Conservation (phyloP, 2,113 vertebrate species). For the Cardinalis cardinalis region DNA sequence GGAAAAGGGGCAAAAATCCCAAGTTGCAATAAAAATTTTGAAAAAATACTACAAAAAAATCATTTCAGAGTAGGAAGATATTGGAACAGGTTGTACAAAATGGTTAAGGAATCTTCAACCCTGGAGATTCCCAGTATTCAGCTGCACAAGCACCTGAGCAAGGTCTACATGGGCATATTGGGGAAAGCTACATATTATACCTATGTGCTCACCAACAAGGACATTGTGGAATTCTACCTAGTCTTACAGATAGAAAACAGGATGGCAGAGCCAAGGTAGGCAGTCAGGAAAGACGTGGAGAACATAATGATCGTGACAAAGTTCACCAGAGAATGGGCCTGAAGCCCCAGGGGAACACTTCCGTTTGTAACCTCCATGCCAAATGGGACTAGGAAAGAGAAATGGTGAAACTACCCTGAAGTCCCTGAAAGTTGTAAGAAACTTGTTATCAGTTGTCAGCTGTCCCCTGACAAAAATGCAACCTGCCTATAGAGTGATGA, state of each 20-base stretch:
- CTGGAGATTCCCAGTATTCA: neutral
- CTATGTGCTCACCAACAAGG: neutral
- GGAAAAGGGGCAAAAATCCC: neutral
- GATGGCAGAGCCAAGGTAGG: neutral
- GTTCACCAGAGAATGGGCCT: neutral
- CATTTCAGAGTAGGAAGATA: neutral
- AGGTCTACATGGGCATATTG: neutral
- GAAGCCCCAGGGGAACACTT: neutral
- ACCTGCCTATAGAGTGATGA: neutral
- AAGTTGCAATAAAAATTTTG: neutral
- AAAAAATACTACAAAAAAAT: neutral
- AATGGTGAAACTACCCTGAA: neutral
- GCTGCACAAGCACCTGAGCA: neutral
- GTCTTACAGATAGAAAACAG: neutral
- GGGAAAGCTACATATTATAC: neutral
- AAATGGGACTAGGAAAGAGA: neutral
- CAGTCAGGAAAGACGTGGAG: neutral
- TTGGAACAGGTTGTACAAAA: neutral
- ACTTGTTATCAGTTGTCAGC: neutral
- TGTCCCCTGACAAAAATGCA: neutral
- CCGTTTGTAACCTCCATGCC: neutral
- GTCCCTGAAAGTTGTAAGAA: neutral
- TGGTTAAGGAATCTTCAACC: neutral
- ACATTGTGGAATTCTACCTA: neutral
- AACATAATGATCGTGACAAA: neutral